A percentile compares a stretch with the other conserved stretches of the same genome.
phyloP scores from a whole-genome alignment of 2,888 invertebrate genomes.

The Girardia tigrina region DNA sequence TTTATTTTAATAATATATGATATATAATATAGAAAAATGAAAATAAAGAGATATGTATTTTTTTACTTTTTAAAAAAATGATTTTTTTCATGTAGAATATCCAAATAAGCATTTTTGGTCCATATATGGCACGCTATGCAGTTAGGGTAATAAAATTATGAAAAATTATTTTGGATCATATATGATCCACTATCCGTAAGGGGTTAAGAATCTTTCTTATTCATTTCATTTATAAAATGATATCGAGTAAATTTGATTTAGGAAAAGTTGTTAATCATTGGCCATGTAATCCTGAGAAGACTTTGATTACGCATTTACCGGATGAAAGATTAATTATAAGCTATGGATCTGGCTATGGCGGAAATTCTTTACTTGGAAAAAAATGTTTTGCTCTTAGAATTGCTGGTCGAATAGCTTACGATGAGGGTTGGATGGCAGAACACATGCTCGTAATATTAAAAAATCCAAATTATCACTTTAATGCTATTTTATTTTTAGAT shows the following conservation, averaged over 20 bases:
- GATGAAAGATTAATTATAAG: constrained; percentile 71
- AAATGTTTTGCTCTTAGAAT: constrained; percentile 92
- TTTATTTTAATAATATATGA: too few relatives aligned
- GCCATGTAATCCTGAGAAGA: constrained; percentile 73
- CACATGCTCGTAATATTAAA: constrained; percentile 69
- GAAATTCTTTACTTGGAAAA: constrained; percentile 86
- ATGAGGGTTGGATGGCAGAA: constrained; percentile 97
- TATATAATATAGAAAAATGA: too few relatives aligned
- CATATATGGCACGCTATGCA: too few relatives aligned
- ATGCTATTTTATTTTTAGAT: constrained; percentile 57
- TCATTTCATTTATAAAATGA: too few relatives aligned
- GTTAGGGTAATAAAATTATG: too few relatives aligned
- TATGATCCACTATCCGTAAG: too few relatives aligned
- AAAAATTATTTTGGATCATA: too few relatives aligned
- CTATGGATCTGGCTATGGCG: constrained; percentile 86
- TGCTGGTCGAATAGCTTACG: constrained; percentile 78
- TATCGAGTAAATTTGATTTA: constrained; percentile 40
- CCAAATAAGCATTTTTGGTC: too few relatives aligned
- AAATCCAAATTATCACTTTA: neutral
- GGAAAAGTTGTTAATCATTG: constrained; percentile 39
- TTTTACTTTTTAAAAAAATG: too few relatives aligned
- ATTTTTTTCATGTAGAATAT: too few relatives aligned
- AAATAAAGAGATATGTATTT: too few relatives aligned
- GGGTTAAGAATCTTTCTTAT: too few relatives aligned
- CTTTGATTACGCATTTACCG: constrained; percentile 77